Evolutionary conservation across 2,888 invertebrate species (phyloP).

Genomic region (Tethea ocularis): DNA sequence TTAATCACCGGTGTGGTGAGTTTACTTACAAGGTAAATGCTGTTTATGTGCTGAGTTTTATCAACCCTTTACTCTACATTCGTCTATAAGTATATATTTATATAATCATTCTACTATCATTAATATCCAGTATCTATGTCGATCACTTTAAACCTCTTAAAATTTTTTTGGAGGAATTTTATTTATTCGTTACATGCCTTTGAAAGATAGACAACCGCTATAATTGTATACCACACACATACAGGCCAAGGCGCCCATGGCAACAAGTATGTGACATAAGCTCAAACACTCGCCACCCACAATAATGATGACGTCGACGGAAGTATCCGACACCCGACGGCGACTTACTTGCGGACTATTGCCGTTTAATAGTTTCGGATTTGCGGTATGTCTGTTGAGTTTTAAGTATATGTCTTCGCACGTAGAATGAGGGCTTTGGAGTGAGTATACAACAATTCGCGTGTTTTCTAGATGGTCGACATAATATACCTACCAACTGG

Average conservation of each 20-base stretch:
- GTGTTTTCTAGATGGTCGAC: background rate
- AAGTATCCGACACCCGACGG: constrained; percentile 48
- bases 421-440: background rate
- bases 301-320: constrained; percentile 63
- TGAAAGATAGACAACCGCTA: background rate
- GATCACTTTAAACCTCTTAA: no score
- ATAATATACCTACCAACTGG: background rate
- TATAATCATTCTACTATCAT: no score
- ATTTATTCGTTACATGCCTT: no score
- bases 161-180: background rate
- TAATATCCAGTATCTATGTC: no score
- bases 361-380: constrained; percentile 14
- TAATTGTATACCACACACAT: background rate
- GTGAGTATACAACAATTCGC: background rate
- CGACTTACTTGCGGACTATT: constrained; percentile 17
- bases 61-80: background rate
- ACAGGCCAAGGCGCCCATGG: constrained; percentile 8
- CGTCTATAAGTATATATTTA: no score
- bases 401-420: background rate
- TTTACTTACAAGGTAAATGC: background rate
- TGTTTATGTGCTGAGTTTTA: background rate
- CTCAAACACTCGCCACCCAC: constrained; percentile 55
- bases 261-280: constrained; percentile 39
- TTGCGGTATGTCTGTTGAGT: background rate
- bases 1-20: background rate